phyloP scores from a whole-genome alignment of 1,140 invertebrate species.

The Epicauta chinensis region DNA sequence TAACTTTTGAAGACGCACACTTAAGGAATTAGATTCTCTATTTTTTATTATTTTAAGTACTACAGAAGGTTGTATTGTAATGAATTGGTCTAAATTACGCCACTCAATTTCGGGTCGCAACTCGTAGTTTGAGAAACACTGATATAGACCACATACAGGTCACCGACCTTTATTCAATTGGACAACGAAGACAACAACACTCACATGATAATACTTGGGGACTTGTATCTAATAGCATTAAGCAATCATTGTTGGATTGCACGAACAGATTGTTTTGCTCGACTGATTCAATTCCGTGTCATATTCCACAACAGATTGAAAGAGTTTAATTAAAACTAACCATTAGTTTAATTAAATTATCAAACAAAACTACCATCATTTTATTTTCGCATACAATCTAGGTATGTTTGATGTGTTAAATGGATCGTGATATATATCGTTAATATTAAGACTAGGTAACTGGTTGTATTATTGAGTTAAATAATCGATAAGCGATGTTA shows the following conservation, averaged over 20 bases:
- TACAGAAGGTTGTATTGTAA: too few relatives aligned
- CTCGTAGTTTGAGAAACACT: too few relatives aligned
- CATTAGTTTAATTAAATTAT: slow-evolving; percentile 1
- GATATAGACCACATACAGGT: neutral
- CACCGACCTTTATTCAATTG: slow-evolving; percentile 8
- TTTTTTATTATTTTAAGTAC: too few relatives aligned
- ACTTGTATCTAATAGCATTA: slow-evolving; percentile 6
- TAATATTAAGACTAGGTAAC: neutral
- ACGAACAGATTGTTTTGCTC: slow-evolving; percentile 11
- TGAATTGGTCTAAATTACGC: too few relatives aligned
- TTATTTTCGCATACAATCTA: too few relatives aligned
- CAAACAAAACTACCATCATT: neutral
- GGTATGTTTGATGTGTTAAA: too few relatives aligned
- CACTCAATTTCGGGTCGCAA: too few relatives aligned
- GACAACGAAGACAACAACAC: slow-evolving; percentile 11
- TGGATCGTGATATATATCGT: neutral
- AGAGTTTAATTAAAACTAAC: neutral
- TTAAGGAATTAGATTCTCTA: too few relatives aligned
- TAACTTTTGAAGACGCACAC: too few relatives aligned
- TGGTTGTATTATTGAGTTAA: neutral
- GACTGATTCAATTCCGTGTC: slow-evolving; percentile 5
- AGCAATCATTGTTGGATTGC: slow-evolving; percentile 14
- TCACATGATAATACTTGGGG: slow-evolving; percentile 2
- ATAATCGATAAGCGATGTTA: neutral
- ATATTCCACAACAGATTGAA: too few relatives aligned